Evolutionary conservation across 2,113 vertebrate species (phyloP).

Genomic region (Odocoileus virginianus): DNA sequence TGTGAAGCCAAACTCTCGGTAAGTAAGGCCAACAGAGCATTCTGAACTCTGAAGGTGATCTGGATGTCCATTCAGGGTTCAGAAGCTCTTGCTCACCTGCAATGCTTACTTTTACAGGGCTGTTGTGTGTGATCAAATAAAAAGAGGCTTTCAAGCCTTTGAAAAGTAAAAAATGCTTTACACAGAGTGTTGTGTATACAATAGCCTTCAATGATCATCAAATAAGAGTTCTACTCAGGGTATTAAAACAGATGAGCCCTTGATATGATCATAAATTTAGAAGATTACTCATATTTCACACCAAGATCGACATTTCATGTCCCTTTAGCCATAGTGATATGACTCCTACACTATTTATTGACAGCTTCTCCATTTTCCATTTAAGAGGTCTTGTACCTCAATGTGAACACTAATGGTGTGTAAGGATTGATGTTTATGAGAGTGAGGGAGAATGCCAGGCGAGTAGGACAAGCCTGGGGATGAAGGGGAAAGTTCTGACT

Average conservation of each 20-base stretch:
- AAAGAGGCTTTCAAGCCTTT: not conserved
- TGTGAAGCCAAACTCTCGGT: not conserved
- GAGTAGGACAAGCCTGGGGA: not conserved
- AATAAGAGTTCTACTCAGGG: not conserved
- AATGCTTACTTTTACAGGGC: not conserved
- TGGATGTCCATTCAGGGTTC: not conserved
- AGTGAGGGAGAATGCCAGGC: not conserved
- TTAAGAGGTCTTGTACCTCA: not conserved
- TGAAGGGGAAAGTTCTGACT: not conserved
- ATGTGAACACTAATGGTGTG: not conserved
- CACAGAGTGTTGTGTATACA: not conserved
- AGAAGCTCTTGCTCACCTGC: not conserved
- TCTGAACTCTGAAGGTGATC: not conserved
- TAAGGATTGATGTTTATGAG: not conserved
- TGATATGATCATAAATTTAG: not conserved
- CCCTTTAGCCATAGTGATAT: not conserved
- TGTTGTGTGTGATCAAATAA: not conserved
- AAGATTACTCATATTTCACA: not conserved
- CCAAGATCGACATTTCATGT: not conserved
- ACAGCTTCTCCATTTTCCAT: not conserved
- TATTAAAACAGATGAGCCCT: not conserved
- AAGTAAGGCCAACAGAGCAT: fast-evolving
- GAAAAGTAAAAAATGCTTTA: not conserved
- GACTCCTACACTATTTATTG: not conserved
- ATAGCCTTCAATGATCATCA: not conserved